phyloP scores from a whole-genome alignment of 2,888 invertebrate species.

The Hermaeophaga mercurialis region DNA sequence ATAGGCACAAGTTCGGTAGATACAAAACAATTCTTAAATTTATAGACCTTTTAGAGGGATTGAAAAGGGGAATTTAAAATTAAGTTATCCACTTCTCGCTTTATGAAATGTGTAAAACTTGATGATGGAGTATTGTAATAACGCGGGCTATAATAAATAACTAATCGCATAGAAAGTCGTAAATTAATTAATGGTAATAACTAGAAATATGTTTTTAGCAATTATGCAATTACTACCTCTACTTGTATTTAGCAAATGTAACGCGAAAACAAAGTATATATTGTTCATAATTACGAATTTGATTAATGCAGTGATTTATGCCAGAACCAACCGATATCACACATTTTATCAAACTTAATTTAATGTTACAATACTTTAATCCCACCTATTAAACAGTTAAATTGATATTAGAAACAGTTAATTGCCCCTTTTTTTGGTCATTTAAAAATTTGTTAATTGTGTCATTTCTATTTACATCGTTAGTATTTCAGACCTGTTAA shows the following conservation, averaged over 20 bases:
- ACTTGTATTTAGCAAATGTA: constrained; percentile 7
- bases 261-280: constrained; percentile 1
- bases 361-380: too few relatives aligned
- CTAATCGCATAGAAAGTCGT: constrained; percentile 7
- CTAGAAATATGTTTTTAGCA: constrained; percentile 16
- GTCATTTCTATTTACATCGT: too few relatives aligned
- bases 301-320: constrained; percentile 5
- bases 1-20: neutral
- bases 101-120: constrained; percentile 6
- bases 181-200: constrained; percentile 12
- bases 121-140: constrained; percentile 5
- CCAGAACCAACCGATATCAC: neutral
- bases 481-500: too few relatives aligned
- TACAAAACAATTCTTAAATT: neutral
- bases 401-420: too few relatives aligned
- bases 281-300: constrained; percentile 8
- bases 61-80: neutral
- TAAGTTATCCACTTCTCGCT: constrained; percentile 6
- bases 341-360: too few relatives aligned
- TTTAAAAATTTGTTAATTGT: too few relatives aligned
- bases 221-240: constrained; percentile 8
- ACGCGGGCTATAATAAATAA: constrained; percentile 13
- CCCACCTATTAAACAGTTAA: too few relatives aligned
- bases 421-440: too few relatives aligned
- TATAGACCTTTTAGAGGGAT: neutral